Percentiles rank a stretch among this genome's conserved stretches.
Conservation (phyloP, 2,797 vertebrate genomes). For the Thaleichthys pacificus region DNA sequence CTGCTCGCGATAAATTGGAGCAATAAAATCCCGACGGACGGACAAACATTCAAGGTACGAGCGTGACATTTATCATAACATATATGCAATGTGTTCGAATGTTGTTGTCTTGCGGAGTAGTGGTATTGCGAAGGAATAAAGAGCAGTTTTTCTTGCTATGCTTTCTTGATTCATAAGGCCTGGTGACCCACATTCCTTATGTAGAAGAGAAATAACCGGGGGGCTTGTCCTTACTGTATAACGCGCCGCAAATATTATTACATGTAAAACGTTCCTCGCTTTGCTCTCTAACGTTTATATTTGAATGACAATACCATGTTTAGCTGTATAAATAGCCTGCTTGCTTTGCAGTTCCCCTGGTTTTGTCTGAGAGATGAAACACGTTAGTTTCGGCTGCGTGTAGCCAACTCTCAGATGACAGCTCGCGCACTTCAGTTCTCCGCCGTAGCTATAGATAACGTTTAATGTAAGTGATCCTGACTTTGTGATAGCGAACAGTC, state of each 20-base stretch:
- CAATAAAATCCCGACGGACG: constrained; percentile 61
- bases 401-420: constrained; percentile 8
- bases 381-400: constrained; percentile 24
- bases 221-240: constrained; percentile 33
- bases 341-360: constrained; percentile 14
- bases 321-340: constrained; percentile 33
- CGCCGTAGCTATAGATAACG: constrained; percentile 9
- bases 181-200: constrained; percentile 60
- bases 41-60: constrained; percentile 54
- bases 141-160: constrained; percentile 29
- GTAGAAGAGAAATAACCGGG: constrained; percentile 32
- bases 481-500: not conserved
- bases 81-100: not conserved
- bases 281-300: constrained; percentile 12
- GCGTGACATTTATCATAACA: constrained; percentile 31
- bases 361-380: constrained; percentile 19
- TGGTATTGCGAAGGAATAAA: constrained; percentile 8
- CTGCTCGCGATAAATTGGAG: constrained; percentile 58
- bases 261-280: constrained; percentile 23
- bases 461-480: not conserved
- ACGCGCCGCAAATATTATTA: constrained; percentile 36
- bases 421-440: constrained; percentile 28
- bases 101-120: constrained; percentile 1
- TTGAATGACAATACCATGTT: constrained; percentile 13
- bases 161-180: constrained; percentile 53